phyloP scores from a whole-genome alignment of 2,888 invertebrate genomes.

The Pandemis cinnamomeana region DNA sequence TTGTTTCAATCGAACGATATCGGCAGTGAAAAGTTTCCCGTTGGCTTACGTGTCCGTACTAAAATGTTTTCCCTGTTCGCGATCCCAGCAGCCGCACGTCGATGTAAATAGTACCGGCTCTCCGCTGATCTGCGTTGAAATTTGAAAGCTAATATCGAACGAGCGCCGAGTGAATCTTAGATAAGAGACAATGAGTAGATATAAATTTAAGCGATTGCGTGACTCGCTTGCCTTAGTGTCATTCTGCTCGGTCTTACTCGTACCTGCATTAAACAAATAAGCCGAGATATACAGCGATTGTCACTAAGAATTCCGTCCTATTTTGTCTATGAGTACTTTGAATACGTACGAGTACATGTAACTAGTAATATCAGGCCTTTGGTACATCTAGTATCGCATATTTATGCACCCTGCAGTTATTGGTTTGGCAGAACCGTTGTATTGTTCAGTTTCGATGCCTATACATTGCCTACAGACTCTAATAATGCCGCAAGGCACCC shows the following conservation, averaged over 20 bases:
- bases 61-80: slow-evolving; percentile 64
- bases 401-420: slow-evolving; percentile 27
- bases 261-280: slow-evolving; percentile 42
- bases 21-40: slow-evolving; percentile 50
- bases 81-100: slow-evolving; percentile 47
- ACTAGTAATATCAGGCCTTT: slow-evolving; percentile 15
- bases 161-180: slow-evolving; percentile 49
- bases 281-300: slow-evolving; percentile 39
- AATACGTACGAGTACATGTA: background rate
- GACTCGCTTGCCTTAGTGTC: slow-evolving; percentile 49
- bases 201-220: slow-evolving; percentile 57
- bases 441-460: slow-evolving; percentile 29
- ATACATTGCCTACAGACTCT: slow-evolving; percentile 33
- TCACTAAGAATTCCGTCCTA: slow-evolving; percentile 17
- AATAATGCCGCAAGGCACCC: slow-evolving; percentile 30
- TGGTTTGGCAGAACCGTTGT: slow-evolving; percentile 27
- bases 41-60: slow-evolving; percentile 49
- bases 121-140: slow-evolving; percentile 49
- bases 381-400: slow-evolving; percentile 10
- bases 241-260: slow-evolving; percentile 30
- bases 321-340: background rate
- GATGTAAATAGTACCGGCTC: slow-evolving; percentile 46
- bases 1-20: slow-evolving; percentile 34
- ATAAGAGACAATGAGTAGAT: slow-evolving; percentile 54
- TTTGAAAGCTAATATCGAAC: slow-evolving; percentile 56